Evolutionary conservation across 2,888 invertebrate genomes (phyloP).

Genomic region (Thereva nobilitata): DNA sequence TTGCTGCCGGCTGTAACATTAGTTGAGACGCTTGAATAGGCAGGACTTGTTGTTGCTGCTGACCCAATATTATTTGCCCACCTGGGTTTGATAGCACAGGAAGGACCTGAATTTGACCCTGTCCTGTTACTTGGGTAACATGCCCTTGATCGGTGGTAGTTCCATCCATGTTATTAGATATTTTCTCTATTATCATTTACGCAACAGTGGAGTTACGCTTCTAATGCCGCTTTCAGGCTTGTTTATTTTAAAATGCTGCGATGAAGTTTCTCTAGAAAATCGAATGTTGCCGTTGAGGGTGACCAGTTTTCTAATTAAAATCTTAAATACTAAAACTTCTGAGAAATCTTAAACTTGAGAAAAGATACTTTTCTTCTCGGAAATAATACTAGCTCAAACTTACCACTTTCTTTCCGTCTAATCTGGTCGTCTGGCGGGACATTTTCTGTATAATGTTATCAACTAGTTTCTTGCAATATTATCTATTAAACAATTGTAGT

Average conservation of each 20-base stretch:
- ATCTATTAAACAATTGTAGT: neutral
- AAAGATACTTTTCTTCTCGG: no score
- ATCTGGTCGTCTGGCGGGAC: constrained; percentile 55
- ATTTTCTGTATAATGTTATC: constrained; percentile 44
- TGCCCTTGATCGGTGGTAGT: constrained; percentile 26
- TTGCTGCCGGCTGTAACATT: constrained; percentile 52
- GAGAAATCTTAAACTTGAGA: no score
- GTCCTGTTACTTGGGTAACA: constrained; percentile 37
- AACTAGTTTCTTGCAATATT: neutral
- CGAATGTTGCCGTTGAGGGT: constrained; percentile 56
- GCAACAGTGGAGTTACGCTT: constrained; percentile 40
- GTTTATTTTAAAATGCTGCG: constrained; percentile 16
- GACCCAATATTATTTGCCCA: constrained; percentile 55
- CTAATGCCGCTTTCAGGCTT: constrained; percentile 1
- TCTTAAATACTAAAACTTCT: neutral
- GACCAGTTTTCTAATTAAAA: constrained; percentile 47
- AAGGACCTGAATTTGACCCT: constrained; percentile 42
- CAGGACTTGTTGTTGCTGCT: constrained; percentile 52
- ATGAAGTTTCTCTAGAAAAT: constrained; percentile 55
- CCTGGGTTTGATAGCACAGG: constrained; percentile 40
- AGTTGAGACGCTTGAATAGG: constrained; percentile 55
- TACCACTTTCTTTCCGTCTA: constrained; percentile 59
- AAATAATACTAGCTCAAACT: constrained; percentile 45
- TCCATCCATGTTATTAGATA: constrained; percentile 35
- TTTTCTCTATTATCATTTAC: constrained; percentile 51